These are phyloP conservation scores for Eublepharis macularius DNA, from an alignment of 2,113 vertebrate species.

Conservation along the genomic window DNA sequence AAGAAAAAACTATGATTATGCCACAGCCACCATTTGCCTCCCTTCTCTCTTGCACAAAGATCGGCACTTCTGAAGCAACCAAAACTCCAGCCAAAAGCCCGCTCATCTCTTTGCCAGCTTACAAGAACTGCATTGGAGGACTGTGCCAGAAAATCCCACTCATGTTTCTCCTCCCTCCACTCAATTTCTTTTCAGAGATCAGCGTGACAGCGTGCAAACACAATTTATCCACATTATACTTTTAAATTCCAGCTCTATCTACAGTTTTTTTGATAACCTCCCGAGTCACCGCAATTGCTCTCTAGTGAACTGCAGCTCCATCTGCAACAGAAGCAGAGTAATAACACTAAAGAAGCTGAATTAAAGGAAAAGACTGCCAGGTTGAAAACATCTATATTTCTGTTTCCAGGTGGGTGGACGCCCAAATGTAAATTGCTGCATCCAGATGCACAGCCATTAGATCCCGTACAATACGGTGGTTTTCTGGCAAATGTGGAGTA, in stretches of 20 bases:
- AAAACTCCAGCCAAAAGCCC: neutral
- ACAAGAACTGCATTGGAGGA: neutral
- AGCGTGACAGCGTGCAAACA: neutral
- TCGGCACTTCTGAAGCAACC: neutral
- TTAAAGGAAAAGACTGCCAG: neutral
- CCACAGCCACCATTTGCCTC: no score
- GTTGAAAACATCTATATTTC: neutral
- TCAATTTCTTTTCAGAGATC: neutral
- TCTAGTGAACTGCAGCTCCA: neutral
- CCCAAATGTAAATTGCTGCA: neutral
- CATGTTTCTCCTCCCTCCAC: neutral
- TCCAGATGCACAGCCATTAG: neutral
- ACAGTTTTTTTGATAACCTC: neutral
- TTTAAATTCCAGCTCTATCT: neutral
- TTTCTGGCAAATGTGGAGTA: neutral
- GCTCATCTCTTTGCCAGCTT: neutral
- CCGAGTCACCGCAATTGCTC: neutral
- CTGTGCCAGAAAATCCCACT: neutral
- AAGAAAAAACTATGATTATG: neutral
- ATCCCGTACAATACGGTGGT: conserved; percentile 10
- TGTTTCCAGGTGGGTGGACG: neutral
- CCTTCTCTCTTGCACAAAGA: neutral
- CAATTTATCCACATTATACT: neutral
- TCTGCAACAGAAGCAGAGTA: neutral
- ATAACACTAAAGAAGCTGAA: neutral